Evolutionary conservation across 2,888 invertebrate species (phyloP), one percentile per base, ranked within the genome.

Genomic region (Cristatella mucedo): DNA sequence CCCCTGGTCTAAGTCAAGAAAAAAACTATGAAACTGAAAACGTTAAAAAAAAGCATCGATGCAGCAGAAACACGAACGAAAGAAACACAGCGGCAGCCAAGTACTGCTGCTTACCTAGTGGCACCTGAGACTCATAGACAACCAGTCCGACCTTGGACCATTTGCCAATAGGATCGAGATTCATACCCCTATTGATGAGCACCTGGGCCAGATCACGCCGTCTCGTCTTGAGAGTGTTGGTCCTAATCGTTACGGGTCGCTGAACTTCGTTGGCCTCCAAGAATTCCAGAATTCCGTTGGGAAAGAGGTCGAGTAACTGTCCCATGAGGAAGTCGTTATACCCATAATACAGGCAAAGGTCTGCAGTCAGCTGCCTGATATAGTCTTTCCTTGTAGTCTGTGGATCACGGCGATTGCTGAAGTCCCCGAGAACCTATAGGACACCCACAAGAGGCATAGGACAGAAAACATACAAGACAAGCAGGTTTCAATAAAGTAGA

Each of bases 61-160:
- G 6, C 13, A 26, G 30, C 15, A 7, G 6, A 13, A 9, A 21
- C 15, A 40, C 15, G n/a, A 39, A 15, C 11, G 11, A 38, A 6
- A 38, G n/a, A 7, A 11, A 19, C 18, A 9, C 13, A 42, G 16
- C 19, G 4, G 24, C 11, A 13, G 13, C 41, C 13, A 20, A 15
- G 26, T n/a, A 9, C 26, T 9, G 6, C 18, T 2, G 37, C 59
- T 51, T 44, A 68, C 93, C 95, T 53, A 97, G 72, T 0, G 95
- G 93, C 1, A 97, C 91, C 57, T 87, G 84, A 0, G 93, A 81
- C 49, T 83, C 87, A 64, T 87, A 99, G 6, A 99, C 75, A 2
- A 97, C 89, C 22, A 99, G 71, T 9, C 97, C 97, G 16, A 93
- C 85, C 71, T 91, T 95, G 34, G 89, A 86, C 97, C 97, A 99